Evolutionary conservation across 2,797 vertebrate genomes (phyloP).

Genomic region (Botia almorhae): DNA sequence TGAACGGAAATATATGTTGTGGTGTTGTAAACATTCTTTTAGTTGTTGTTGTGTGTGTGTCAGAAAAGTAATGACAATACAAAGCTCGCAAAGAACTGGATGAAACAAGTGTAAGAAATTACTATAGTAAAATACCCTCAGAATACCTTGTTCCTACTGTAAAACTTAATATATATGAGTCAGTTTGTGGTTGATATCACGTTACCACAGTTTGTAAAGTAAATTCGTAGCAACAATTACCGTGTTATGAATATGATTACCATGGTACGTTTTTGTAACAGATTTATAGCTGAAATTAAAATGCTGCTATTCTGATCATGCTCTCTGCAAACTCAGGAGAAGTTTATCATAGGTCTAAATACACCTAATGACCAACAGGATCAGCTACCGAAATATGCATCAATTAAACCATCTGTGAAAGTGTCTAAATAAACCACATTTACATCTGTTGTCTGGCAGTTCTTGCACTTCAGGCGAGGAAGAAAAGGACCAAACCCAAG

Average conservation of each 20-base stretch:
- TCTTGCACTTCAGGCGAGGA: slow-evolving; percentile 93
- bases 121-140: neutral
- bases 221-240: neutral
- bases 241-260: neutral
- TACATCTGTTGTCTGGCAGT: slow-evolving; percentile 71
- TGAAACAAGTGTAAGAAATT: neutral
- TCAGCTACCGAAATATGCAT: neutral
- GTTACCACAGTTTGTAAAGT: neutral
- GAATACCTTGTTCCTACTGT: neutral
- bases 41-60: neutral
- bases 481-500: slow-evolving; percentile 91
- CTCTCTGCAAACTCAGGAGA: neutral
- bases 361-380: neutral
- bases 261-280: neutral
- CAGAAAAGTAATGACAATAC: neutral
- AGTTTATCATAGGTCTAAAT: neutral
- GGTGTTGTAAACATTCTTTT: neutral
- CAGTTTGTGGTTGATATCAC: neutral
- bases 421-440: neutral
- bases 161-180: neutral
- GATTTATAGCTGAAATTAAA: neutral
- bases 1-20: neutral
- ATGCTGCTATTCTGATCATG: neutral
- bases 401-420: neutral
- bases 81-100: neutral